These are phyloP conservation scores for Plectrocnemia conspersa DNA, from an alignment of 1,140 invertebrate species.

Conservation along the genomic window DNA sequence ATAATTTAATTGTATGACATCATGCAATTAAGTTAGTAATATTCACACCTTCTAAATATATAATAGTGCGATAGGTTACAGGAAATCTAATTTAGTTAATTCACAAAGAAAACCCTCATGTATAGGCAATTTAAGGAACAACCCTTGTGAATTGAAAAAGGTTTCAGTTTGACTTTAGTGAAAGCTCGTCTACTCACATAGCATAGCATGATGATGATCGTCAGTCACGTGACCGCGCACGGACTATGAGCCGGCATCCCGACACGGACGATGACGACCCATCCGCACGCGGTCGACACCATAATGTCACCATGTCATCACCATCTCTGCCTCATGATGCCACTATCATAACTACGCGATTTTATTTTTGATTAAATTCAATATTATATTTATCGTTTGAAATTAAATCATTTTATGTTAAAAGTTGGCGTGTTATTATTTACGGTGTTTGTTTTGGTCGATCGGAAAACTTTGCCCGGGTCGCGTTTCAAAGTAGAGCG, in stretches of 20 bases:
- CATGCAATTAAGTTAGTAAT: slow-evolving; percentile 1
- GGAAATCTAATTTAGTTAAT: slow-evolving; percentile 3
- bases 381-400: no score
- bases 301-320: slow-evolving; percentile 2
- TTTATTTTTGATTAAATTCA: no score
- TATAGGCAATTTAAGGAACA: not conserved
- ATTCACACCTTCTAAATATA: not conserved
- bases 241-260: slow-evolving; percentile 14
- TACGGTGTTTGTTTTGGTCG: no score
- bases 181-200: slow-evolving; percentile 32
- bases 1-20: no score
- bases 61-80: slow-evolving; percentile 5
- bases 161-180: not conserved
- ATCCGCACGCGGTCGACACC: slow-evolving; percentile 14
- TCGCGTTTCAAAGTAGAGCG: no score
- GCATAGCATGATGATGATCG: slow-evolving; percentile 25
- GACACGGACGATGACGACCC: slow-evolving; percentile 3
- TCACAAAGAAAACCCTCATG: not conserved
- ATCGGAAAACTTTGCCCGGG: no score
- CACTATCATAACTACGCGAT: no score
- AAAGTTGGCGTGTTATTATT: no score
- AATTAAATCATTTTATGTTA: no score
- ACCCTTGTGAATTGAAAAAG: not conserved
- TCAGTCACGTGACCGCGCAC: slow-evolving; percentile 26
- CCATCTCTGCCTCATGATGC: no score